Base-by-base conservation (phyloP, 2,797 vertebrate genomes). In the Otolemur crassicaudatus region DNA sequence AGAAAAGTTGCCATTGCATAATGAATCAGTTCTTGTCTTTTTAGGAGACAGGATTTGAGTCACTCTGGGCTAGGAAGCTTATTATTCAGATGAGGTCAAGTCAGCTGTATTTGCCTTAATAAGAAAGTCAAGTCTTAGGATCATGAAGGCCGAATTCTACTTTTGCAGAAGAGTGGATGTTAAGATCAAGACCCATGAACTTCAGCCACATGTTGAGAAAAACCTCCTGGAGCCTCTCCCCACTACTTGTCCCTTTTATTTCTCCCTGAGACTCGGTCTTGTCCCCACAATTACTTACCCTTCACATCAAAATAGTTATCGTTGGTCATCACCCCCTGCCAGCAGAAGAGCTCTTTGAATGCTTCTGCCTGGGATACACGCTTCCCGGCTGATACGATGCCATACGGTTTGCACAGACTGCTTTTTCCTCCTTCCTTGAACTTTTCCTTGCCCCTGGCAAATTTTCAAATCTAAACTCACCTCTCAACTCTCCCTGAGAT, bases 1-100 rank as follows among this genome's bases (percentile, higher is more conserved):
- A n/a, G 25, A 85, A 91, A 95, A 73, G 31, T 97, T 94, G 80
- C 69, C 67, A 65, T 95, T 97, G 73, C 49, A 96, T 92, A 96
- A 96, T 87, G 61, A 97, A 98, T 73, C 29, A 63, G 19, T 96
- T 91, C 79, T 85, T 58, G 43, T 91, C 60, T 97, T 94, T 97
- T 97, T 94, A 20, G 40, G 92, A 63, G 94, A 97, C 97, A 69
- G 84, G 90, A 95, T 97, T 97, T 96, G 95, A 96, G 87, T 97
- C 92, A 86, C 31, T 0, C 0, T 76, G 72, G 90, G 90, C 87
- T 81, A 91, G 29, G 94, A 87, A 92, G 87, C 88, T 97, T 98
- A 70, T 94, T 93, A 81, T 75, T 37, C 65, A 94, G 80, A 70
- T 65, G 94, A 89, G 46, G 25, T 92, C 95, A 91, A 96, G 61